Conservation (phyloP, 2,888 invertebrate species). For the Nowickia ferox region DNA sequence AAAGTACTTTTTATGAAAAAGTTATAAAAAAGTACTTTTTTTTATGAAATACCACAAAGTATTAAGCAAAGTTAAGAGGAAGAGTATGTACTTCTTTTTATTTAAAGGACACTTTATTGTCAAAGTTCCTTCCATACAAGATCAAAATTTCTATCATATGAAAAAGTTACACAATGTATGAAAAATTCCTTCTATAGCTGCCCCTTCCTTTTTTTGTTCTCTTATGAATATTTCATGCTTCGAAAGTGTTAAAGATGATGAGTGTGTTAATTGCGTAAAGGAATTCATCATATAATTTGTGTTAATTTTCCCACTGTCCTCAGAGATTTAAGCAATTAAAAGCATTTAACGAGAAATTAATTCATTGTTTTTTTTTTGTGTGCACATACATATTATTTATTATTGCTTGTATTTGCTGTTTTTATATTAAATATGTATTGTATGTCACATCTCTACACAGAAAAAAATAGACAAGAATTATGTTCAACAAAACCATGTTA, state of each 20-base stretch:
- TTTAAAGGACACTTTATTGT: no score
- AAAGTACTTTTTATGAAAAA: no score
- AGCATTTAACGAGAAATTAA: slow-evolving; percentile 58
- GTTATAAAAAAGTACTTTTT: no score
- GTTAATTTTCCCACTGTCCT: slow-evolving; percentile 58
- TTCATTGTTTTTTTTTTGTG: slow-evolving; percentile 25
- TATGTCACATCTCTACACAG: slow-evolving; percentile 48
- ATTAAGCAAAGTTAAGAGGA: no score
- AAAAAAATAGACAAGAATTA: no score
- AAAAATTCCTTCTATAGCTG: background rate
- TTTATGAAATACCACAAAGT: no score
- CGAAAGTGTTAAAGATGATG: slow-evolving; percentile 14
- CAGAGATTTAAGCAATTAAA: slow-evolving; percentile 58
- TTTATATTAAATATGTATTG: slow-evolving; percentile 1
- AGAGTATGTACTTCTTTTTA: no score
- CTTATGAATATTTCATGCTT: slow-evolving; percentile 3
- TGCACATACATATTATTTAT: background rate
- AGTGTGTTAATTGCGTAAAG: slow-evolving; percentile 8
- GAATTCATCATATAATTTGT: slow-evolving; percentile 34
- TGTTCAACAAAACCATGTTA: no score
- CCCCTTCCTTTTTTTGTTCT: background rate
- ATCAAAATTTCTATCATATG: no score
- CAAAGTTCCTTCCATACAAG: no score
- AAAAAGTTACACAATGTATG: background rate
- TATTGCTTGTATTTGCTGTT: background rate